Conservation (phyloP, 2,113 vertebrate species). For the Scartelaos histophorus region DNA sequence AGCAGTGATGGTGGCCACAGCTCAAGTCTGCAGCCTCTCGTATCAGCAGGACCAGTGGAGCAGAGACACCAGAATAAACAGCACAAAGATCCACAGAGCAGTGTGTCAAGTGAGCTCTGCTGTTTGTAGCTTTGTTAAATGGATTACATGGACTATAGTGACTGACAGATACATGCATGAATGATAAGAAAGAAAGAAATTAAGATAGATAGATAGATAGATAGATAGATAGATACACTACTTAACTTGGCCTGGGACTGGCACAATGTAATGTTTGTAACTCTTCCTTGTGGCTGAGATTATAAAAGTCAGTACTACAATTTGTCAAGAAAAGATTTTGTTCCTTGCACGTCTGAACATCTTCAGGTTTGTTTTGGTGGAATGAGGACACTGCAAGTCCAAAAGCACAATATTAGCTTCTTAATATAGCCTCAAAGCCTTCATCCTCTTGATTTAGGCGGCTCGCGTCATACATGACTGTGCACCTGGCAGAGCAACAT, state of each 20-base stretch:
- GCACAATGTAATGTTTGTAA: neutral
- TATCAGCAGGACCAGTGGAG: conserved; percentile 39
- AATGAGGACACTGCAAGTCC: neutral
- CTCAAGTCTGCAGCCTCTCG: conserved; percentile 28
- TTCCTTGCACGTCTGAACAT: neutral
- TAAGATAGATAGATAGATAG: too few relatives aligned
- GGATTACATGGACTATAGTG: neutral
- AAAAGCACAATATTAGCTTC: conserved; percentile 12
- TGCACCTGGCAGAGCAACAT: neutral
- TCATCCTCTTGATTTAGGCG: conserved; percentile 7
- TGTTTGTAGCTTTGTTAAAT: neutral
- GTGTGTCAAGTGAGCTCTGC: neutral
- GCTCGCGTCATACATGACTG: neutral
- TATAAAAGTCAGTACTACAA: neutral
- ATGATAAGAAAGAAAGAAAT: too few relatives aligned
- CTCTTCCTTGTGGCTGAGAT: too few relatives aligned
- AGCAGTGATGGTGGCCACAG: conserved; percentile 35
- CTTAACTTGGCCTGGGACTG: neutral
- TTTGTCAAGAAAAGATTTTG: neutral
- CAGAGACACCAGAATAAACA: conserved; percentile 17
- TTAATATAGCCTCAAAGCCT: conserved; percentile 17
- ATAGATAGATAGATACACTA: neutral
- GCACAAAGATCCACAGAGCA: conserved; percentile 5
- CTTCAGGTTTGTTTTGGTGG: neutral
- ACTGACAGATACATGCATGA: neutral